Base-by-base conservation (phyloP, 2,113 vertebrate species). In the Cryptomyrus ogoouensis region DNA sequence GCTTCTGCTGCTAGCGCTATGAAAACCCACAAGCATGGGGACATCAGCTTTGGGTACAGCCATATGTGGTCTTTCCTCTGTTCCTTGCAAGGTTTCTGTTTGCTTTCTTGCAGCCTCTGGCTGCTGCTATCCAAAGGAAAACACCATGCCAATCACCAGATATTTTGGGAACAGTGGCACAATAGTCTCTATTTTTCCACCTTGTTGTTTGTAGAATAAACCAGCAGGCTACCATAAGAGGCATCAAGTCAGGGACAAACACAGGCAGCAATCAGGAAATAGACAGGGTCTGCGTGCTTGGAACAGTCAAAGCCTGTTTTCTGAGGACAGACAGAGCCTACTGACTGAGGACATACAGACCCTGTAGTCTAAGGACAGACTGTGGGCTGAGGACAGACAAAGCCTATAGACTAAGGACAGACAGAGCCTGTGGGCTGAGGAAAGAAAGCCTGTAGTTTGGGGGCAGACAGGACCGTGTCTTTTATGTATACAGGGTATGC, bases 151-250 rank as follows among this genome's bases (percentile, higher is more conserved):
- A 87, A 52, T 87, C 50, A 53, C 13, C 46, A 8, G 85, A 87
- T 87, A 87, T 87, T 87, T 56, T 87, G 27, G 50, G 50, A 53
- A 87, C n/a, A 19, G n/a, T 27, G 50, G 85, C 49, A 84, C 50
- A 87, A 87, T 87, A 56, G 85, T 87, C 27, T 87, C 47, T 80
- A 27, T 80, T 86, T 87, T 52, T 53, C 27, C 12, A 49, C 21
- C 27, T 31, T 87, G 85, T 87, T 87, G 84, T 53, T n/a, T 21
- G 85, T 52, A 56, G 50, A 87, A 17, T 53, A 87, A 87, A 39
- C 31, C 31, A 87, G 13, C 27, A 50, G 1, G 50, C 47, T 42
- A 84, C 42, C 44, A 46, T 12, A 19, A 84, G 42, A 84, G 8
- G 83, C 44, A 84, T 84, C 44, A 47, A 84, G 44, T 5, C 21